phyloP scores from a whole-genome alignment of 92 coral and sea anemone genomes.

The Epizoanthus scotinus region DNA sequence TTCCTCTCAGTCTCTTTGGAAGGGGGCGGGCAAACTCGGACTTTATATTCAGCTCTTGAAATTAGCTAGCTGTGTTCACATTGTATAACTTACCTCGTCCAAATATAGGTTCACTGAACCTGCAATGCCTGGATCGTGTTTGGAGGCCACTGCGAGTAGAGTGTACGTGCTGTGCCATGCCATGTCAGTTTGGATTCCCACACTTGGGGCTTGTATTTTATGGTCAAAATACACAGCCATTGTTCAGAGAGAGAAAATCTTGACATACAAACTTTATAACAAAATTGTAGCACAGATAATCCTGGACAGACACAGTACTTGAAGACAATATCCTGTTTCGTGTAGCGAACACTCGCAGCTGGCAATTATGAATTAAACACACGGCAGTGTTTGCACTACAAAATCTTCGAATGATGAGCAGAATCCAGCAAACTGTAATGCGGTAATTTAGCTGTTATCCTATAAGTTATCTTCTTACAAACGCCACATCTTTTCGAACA shows the following conservation, averaged over 20 bases:
- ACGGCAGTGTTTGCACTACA: constrained; percentile 1
- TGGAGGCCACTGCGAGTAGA: constrained; percentile 94
- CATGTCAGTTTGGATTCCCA: constrained; percentile 85
- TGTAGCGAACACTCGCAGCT: neutral
- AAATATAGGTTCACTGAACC: constrained; percentile 92
- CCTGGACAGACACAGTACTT: neutral
- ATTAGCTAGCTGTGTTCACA: neutral
- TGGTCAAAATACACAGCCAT: constrained; percentile 99
- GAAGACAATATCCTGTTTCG: neutral
- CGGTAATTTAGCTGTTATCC: neutral
- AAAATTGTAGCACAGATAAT: neutral
- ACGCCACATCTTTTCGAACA: neutral
- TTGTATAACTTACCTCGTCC: constrained; percentile 75
- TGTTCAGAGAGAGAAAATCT: neutral
- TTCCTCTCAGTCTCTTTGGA: neutral
- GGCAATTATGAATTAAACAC: too few relatives aligned
- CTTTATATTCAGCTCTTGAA: neutral
- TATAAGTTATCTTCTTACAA: neutral
- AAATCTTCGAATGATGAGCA: neutral
- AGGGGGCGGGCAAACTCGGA: neutral
- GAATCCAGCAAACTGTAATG: neutral
- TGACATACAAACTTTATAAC: neutral
- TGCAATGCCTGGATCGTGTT: constrained; percentile 83
- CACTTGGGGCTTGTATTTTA: constrained; percentile 87
- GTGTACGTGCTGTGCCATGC: constrained; percentile 91